These are phyloP conservation scores for Phortica variegata DNA, from an alignment of 1,140 invertebrate genomes.

Conservation along the genomic window DNA sequence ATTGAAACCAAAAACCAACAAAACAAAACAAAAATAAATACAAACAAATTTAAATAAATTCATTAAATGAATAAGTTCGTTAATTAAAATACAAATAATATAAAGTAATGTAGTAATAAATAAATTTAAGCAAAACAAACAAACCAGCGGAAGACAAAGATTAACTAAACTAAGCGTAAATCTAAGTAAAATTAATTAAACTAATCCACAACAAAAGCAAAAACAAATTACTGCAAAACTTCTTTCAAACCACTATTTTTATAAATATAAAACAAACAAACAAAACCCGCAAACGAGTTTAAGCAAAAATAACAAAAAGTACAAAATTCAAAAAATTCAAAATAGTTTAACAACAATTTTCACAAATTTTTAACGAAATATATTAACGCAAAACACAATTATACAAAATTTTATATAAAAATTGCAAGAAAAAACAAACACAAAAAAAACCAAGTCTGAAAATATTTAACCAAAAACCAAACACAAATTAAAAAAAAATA, in stretches of 20 bases:
- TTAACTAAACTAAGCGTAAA: conserved; percentile 33
- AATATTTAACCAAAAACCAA: neutral
- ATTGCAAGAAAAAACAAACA: neutral
- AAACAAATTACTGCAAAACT: conserved; percentile 8
- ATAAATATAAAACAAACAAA: conserved; percentile 1
- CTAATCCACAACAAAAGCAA: conserved; percentile 16
- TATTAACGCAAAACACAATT: neutral
- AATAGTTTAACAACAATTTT: conserved; percentile 11
- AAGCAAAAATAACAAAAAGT: conserved; percentile 14
- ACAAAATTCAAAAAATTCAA: conserved; percentile 17
- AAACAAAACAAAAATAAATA: conserved; percentile 12
- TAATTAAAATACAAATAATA: conserved; percentile 20
- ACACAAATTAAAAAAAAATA: conserved; percentile 3
- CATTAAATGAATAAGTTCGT: conserved; percentile 17
- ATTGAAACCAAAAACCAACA: conserved; percentile 1
- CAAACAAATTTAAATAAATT: conserved; percentile 10
- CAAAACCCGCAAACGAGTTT: neutral
- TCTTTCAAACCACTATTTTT: neutral
- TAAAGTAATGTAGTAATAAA: conserved; percentile 41
- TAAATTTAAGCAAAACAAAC: conserved; percentile 53
- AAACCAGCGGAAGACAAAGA: conserved; percentile 56
- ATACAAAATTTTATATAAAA: neutral
- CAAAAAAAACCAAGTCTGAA: too few species aligned
- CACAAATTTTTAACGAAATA: conserved; percentile 2
- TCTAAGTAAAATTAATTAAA: conserved; percentile 31